phyloP scores from a whole-genome alignment of 2,797 vertebrate genomes.

The Ibycter americanus region DNA sequence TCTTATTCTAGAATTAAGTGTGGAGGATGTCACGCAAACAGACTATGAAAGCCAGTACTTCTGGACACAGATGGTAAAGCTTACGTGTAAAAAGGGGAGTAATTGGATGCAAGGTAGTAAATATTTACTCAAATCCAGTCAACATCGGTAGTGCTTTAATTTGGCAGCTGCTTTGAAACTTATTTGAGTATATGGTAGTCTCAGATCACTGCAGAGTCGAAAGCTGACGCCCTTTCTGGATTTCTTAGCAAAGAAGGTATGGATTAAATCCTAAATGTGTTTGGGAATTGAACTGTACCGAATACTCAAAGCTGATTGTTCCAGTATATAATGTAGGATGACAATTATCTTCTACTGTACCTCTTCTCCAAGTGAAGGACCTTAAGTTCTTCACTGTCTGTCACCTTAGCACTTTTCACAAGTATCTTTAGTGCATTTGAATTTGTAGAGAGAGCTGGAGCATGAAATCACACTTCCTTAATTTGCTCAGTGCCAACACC shows the following conservation, averaged over 20 bases:
- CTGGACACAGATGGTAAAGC: neutral
- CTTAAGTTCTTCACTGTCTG: neutral
- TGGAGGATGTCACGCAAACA: neutral
- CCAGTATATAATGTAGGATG: neutral
- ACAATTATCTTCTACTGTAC: neutral
- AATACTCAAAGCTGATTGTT: neutral
- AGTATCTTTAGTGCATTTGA: neutral
- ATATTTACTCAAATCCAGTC: constrained; percentile 1
- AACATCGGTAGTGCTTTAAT: neutral
- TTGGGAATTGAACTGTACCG: neutral
- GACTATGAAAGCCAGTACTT: neutral
- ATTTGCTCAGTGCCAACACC: neutral
- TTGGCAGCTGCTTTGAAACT: neutral
- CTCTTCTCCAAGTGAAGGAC: neutral
- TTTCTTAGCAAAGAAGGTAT: neutral
- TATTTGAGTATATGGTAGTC: neutral
- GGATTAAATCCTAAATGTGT: neutral
- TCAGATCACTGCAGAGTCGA: neutral
- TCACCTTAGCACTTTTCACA: constrained; percentile 29
- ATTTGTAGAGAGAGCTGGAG: neutral
- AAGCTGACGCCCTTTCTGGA: neutral
- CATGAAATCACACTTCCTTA: constrained; percentile 29
- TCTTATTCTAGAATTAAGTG: neutral
- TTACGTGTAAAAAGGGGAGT: neutral
- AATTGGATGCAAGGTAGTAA: neutral